A percentile compares a stretch with the other conserved stretches of the same genome.
phyloP scores from a whole-genome alignment of 1,140 invertebrate genomes.

The Drosophila kepulauana region DNA sequence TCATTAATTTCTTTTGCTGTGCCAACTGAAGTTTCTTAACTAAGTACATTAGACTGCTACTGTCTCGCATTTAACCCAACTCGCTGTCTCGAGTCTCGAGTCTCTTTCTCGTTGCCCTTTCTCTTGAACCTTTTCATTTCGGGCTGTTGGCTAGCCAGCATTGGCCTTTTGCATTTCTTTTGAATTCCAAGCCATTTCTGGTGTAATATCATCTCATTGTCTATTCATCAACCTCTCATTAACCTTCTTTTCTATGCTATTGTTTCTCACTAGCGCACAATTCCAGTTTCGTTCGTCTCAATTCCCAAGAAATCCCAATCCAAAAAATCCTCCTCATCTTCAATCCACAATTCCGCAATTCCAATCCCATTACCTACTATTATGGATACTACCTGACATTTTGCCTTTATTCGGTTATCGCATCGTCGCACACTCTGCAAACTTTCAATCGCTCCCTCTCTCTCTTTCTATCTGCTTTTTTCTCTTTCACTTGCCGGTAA shows the following conservation, averaged over 20 bases:
- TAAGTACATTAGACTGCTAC: constrained; percentile 7
- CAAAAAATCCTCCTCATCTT: background rate
- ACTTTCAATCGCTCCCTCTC: constrained; percentile 10
- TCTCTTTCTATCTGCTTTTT: constrained; percentile 11
- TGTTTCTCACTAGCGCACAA: constrained; percentile 31
- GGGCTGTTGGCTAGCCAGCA: background rate
- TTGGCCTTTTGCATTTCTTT: constrained; percentile 8
- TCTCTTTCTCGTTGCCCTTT: background rate
- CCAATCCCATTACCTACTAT: constrained; percentile 45
- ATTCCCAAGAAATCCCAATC: background rate
- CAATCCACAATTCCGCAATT: constrained; percentile 10
- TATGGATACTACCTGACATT: constrained; percentile 46
- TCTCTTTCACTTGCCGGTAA: background rate
- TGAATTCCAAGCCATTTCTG: constrained; percentile 2
- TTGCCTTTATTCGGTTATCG: constrained; percentile 53
- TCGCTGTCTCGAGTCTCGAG: too few species aligned
- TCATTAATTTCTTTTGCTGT: constrained; percentile 25
- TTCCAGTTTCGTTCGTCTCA: background rate
- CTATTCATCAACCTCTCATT: constrained; percentile 48
- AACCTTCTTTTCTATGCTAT: constrained; percentile 37
- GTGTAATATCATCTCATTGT: constrained; percentile 47
- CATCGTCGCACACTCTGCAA: constrained; percentile 52
- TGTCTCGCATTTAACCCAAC: background rate
- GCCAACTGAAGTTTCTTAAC: constrained; percentile 4
- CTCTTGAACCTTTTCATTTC: constrained; percentile 10